Percentiles rank a stretch among this genome's conserved stretches.
phyloP scores from a whole-genome alignment of 2,113 vertebrate species.

The Hypomesus transpacificus region DNA sequence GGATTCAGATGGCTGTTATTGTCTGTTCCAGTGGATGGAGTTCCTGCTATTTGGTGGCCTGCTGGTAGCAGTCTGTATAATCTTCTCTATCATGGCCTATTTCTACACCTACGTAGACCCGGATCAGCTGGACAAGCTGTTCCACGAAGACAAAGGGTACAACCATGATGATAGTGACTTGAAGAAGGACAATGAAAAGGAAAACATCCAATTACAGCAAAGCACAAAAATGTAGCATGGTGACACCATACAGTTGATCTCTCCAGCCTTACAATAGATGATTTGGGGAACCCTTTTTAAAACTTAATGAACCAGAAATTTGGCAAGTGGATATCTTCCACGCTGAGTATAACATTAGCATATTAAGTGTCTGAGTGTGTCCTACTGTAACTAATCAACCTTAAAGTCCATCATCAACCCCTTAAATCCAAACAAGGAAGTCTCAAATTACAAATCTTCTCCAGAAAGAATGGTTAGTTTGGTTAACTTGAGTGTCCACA shows the following conservation, averaged over 20 bases:
- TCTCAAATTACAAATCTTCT: too few relatives aligned
- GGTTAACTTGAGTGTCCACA: too few relatives aligned
- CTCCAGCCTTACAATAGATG: background rate
- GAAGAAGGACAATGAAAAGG: constrained; percentile 15
- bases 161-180: constrained; percentile 33
- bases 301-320: background rate
- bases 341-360: too few relatives aligned
- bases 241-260: background rate
- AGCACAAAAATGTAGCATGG: constrained; percentile 75
- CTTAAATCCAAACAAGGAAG: too few relatives aligned
- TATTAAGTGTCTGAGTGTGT: too few relatives aligned
- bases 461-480: too few relatives aligned
- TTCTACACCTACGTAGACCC: constrained; percentile 85
- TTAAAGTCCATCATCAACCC: too few relatives aligned
- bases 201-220: constrained; percentile 36
- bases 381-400: too few relatives aligned
- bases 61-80: constrained; percentile 82
- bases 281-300: background rate
- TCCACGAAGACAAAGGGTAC: constrained; percentile 45
- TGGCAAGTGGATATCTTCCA: too few relatives aligned
- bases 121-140: constrained; percentile 64
- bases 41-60: constrained; percentile 88
- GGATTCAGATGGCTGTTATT: background rate
- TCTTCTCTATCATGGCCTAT: constrained; percentile 93
- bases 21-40: constrained; percentile 86